Base-by-base conservation (phyloP, 2,888 invertebrate genomes). In the Argyresthia albistria region DNA sequence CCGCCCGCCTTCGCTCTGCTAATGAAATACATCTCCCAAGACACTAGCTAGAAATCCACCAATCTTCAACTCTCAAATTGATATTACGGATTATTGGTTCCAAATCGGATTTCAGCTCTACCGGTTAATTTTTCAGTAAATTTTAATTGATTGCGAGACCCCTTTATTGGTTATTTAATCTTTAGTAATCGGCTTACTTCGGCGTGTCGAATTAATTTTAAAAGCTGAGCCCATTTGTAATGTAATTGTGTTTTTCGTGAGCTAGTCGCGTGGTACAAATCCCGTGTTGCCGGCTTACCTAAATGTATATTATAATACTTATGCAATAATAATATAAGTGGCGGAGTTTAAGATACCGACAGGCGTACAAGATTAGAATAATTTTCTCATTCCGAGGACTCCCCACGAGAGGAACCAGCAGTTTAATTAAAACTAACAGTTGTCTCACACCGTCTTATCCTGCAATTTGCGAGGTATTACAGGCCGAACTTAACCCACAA, bases 401-500 rank as follows among this genome's bases (percentile, higher is more conserved):
- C 74, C 76, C 79, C 75, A 76, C 80, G 78, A 80, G 72, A 74
- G 72, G 75, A 74, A 83, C 78, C 84, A 80, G 81, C 81, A 78
- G 83, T 86, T 87, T 84, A 87, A 87, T 87, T 86, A 86, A 87
- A 87, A 86, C 86, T 86, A 87, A 84, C 86, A 86, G 86, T 86
- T 86, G 84, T 84, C 86, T 83, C 83, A 80, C 84, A 82, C 86
- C 81, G 86, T 84, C 83, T 84, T 82, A 83, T 82, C 82, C 84
- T 74, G 81, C 84, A 87, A 87, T 87, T 87, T 87, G 86, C 83
- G 82, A 84, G 81, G 83, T 81, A 86, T 86, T 83, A 86, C 81
- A 80, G 79, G 80, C 77, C 80, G 71, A 87, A 87, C 80, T 86
- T 84, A 66, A 76, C 69, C 83, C 86, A 86, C 86, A 86, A 87